Base-by-base conservation (phyloP, 1,140 invertebrate genomes). In the Pseudomyrmex sp. region DNA sequence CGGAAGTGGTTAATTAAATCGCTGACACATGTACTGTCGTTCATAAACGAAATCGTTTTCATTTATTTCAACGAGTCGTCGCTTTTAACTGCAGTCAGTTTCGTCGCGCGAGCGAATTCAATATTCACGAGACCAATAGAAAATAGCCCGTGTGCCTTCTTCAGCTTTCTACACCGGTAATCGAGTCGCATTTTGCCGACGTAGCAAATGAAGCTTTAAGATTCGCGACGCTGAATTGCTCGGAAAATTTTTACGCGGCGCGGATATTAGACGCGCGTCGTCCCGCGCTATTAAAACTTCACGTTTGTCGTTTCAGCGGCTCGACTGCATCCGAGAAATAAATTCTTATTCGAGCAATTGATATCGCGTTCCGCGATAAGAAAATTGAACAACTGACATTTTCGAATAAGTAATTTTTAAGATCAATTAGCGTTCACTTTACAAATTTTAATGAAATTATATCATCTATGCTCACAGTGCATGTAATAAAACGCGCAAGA, bases 201-300 rank as follows among this genome's bases (percentile, higher is more conserved):
- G 59, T 82, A 63, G 82, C 80, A 90, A 89, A 90, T 87, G 85
- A 88, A 84, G 85, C 83, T 86, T 87, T 82, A 75, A 82, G 89
- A 89, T 90, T 88, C 84, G 83, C 85, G 84, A 87, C 84, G 85
- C 88, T 59, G 82, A 87, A 35, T 84, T 61, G 65, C 20, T 58
- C 23, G 62, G 70, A 58, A 86, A 70, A 82, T 62, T 89, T 84
- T 85, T 87, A 68, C 77, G 35, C 20, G 20, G 23, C 46, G 46
- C 44, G 13, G 0, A 44, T 72, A 75, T 63, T 50, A 65, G 20
- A 56, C 18, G 18, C 15, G 12, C 63, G 35, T 35, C 35, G 35
- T 35, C 20, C 13, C 46, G 12, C 1, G 23, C 15, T 13, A 35
- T 44, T 44, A 26, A 76, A 44, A 76, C 35, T 20, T 65, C 12